Evolutionary conservation across 2,113 vertebrate genomes (phyloP).

Genomic region (Passer montanus): DNA sequence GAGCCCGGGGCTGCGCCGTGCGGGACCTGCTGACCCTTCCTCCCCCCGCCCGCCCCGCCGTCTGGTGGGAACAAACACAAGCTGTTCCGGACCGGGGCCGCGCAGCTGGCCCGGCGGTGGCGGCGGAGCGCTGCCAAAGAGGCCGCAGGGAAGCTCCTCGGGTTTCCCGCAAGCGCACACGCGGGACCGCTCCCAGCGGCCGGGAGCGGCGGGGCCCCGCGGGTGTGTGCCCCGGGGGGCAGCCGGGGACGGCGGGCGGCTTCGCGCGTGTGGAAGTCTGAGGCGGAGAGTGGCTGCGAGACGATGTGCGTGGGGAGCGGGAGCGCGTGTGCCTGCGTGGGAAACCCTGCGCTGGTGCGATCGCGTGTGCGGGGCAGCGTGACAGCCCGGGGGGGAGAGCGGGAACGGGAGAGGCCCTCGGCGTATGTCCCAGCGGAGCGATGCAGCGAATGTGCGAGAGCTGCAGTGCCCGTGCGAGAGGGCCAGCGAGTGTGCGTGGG

Average conservation of each 20-base stretch:
- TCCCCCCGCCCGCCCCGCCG: background rate
- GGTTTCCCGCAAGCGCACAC: slow-evolving; percentile 9
- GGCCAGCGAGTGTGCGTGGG: background rate
- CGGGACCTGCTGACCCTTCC: background rate
- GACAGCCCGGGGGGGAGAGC: background rate
- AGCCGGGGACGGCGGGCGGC: background rate
- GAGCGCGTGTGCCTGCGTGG: background rate
- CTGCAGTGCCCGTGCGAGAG: background rate
- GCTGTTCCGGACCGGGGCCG: slow-evolving; percentile 9
- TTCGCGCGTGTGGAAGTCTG: background rate
- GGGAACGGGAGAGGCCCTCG: background rate
- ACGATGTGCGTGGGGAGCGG: background rate
- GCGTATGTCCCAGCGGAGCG: background rate
- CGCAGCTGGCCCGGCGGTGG: slow-evolving; percentile 36
- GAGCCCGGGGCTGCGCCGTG: background rate
- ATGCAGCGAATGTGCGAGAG: background rate
- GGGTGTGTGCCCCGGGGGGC: background rate
- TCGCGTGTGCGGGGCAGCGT: background rate
- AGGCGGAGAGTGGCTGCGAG: background rate
- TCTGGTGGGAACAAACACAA: slow-evolving; percentile 26
- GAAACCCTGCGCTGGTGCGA: background rate
- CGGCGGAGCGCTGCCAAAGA: slow-evolving; percentile 24
- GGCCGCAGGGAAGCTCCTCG: background rate
- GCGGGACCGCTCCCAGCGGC: background rate
- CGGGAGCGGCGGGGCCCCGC: background rate